phyloP scores from a whole-genome alignment of 2,797 vertebrate species.

The Sebastiscus albofasciatus region DNA sequence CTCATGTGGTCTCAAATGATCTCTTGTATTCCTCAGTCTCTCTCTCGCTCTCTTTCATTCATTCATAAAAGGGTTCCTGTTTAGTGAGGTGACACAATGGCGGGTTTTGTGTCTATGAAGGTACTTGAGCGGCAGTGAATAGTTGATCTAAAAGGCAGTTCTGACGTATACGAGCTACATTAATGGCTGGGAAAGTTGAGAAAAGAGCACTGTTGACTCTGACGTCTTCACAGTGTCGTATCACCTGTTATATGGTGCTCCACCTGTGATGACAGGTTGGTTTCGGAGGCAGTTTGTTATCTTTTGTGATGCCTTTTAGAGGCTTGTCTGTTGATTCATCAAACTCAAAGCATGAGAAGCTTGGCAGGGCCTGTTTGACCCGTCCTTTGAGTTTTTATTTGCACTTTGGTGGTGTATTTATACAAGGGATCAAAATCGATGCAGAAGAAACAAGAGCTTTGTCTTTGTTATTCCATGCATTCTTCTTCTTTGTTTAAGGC shows the following conservation, averaged over 20 bases:
- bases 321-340: background rate
- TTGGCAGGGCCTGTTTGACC: background rate
- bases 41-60: background rate
- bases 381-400: background rate
- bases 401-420: background rate
- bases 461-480: too few species aligned
- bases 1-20: background rate
- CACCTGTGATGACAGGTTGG: background rate
- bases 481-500: too few species aligned
- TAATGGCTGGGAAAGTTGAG: background rate
- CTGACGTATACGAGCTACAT: background rate
- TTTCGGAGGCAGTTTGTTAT: background rate
- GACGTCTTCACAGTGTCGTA: conserved; percentile 4
- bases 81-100: conserved; percentile 36
- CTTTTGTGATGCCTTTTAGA: background rate
- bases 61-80: conserved; percentile 26
- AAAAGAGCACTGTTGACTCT: background rate
- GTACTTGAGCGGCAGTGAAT: conserved; percentile 2
- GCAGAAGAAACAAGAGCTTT: too few species aligned
- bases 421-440: background rate
- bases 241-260: background rate
- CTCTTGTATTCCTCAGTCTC: background rate
- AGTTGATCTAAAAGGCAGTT: background rate
- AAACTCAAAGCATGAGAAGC: background rate
- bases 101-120: conserved; percentile 20